Conservation (phyloP, 2,888 invertebrate species). For the Shargacucullia verbasci region DNA sequence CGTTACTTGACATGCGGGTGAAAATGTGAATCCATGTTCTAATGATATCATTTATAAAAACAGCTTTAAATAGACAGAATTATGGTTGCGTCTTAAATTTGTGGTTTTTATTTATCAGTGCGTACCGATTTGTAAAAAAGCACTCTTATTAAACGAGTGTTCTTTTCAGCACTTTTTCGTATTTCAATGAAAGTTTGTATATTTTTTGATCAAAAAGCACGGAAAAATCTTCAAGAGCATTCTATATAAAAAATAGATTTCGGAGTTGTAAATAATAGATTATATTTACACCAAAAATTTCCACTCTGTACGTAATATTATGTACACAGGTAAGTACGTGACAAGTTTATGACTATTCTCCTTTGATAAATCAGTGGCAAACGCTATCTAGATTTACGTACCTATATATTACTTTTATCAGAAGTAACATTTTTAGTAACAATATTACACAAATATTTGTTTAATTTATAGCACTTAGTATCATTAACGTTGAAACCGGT, state of each 20-base stretch:
- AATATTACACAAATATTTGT: constrained; percentile 58
- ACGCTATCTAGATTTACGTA: constrained; percentile 76
- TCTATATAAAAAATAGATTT: constrained; percentile 16
- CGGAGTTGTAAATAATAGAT: constrained; percentile 38
- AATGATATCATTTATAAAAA: too few species aligned
- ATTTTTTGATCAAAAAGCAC: too few species aligned
- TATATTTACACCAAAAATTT: constrained; percentile 62
- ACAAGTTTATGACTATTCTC: constrained; percentile 78
- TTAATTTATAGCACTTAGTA: constrained; percentile 54
- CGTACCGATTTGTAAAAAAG: too few species aligned
- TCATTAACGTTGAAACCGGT: constrained; percentile 42
- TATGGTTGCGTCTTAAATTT: too few species aligned
- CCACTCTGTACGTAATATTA: constrained; percentile 58
- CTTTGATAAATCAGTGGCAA: constrained; percentile 75
- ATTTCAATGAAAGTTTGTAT: too few species aligned
- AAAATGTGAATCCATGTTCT: constrained; percentile 15
- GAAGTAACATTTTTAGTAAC: constrained; percentile 59
- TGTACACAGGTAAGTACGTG: constrained; percentile 69
- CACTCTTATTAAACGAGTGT: too few species aligned
- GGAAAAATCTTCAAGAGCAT: constrained; percentile 5
- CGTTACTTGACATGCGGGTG: constrained; percentile 58
- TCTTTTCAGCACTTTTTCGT: too few species aligned
- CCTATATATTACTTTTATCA: constrained; percentile 64
- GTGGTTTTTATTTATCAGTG: too few species aligned
- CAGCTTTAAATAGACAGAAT: too few species aligned